Conservation (phyloP, 1,140 invertebrate genomes). For the Lepeophtheirus salmonis region DNA sequence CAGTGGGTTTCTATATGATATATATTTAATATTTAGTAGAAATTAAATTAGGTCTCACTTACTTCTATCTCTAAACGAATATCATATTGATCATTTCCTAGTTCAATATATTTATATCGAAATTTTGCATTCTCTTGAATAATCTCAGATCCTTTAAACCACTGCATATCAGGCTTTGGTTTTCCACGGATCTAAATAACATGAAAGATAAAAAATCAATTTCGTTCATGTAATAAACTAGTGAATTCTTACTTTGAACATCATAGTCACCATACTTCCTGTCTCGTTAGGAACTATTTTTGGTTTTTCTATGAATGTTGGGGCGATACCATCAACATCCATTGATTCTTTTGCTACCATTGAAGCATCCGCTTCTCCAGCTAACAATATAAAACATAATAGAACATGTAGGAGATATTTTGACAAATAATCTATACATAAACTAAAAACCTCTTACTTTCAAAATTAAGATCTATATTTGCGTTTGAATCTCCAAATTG, state of each 20-base stretch:
- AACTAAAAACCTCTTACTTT: conserved; percentile 52
- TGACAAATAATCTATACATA: neutral
- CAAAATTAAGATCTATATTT: conserved; percentile 97
- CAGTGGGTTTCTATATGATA: conserved; percentile 83
- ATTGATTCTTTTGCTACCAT: neutral
- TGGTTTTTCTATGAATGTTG: conserved; percentile 88
- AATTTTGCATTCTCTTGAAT: conserved; percentile 70
- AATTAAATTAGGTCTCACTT: conserved; percentile 23
- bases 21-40: too few species aligned
- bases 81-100: conserved; percentile 70
- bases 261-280: conserved; percentile 83
- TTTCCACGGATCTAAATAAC: conserved; percentile 37
- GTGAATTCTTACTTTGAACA: conserved; percentile 26
- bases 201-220: neutral
- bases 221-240: neutral
- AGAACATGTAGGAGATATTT: too few species aligned
- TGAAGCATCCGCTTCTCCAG: neutral
- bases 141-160: conserved; percentile 65
- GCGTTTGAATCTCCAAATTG: conserved; percentile 95
- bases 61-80: conserved; percentile 71
- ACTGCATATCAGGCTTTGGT: conserved; percentile 67
- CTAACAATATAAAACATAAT: neutral
- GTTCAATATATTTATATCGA: conserved; percentile 48
- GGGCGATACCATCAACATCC: conserved; percentile 59
- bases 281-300: conserved; percentile 91